Base-by-base conservation (phyloP, 2,888 invertebrate species). In the Pyrrhia umbra region DNA sequence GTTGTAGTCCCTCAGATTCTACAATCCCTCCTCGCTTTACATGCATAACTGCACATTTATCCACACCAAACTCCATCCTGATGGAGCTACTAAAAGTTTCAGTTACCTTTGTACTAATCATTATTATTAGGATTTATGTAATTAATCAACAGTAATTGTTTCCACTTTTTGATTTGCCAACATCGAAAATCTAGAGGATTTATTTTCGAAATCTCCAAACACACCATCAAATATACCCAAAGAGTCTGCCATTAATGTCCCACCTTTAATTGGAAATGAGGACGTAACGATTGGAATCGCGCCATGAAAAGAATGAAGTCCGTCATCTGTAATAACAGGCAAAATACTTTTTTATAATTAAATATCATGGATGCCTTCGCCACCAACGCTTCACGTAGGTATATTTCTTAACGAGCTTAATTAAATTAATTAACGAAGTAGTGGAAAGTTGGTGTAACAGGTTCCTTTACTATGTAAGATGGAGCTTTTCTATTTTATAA, bases 381-480 rank as follows among this genome's bases (percentile, higher is more conserved):
- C 49, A 37, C 46, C 50, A 49, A 51, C 34, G 47, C 16, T 55
- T 42, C 49, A 43, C 39, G 42, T 42, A 43, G 42, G 42, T 43
- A 49, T 18, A 72, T 67, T 59, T 54, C 67, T 61, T 63, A 77
- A 74, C 54, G 34, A 74, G 62, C 40, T 52, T 73, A 65, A 80
- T 78, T 73, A 73, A 68, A 27, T 73, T 67, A 78, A 72, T 70
- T 46, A 79, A 54, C 43, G 68, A 54, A 74, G 78, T 78, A 73
- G 75, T 57, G 50, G 52, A 49, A 56, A 70, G 23, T 57, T 57
- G 46, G 16, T 30, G 25, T 30, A 64, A 73, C 76, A 39, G 57
- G 50, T 47, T 62, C 13, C 10, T 55, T 56, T 49, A 13, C 15
- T 20, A 21, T 37, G 45, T 8, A 37, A 39, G 37, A 65, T 27